Evolutionary conservation across 2,113 vertebrate species (phyloP), one percentile per base, ranked within the genome.

Genomic region (Onychostruthus taczanowskii): DNA sequence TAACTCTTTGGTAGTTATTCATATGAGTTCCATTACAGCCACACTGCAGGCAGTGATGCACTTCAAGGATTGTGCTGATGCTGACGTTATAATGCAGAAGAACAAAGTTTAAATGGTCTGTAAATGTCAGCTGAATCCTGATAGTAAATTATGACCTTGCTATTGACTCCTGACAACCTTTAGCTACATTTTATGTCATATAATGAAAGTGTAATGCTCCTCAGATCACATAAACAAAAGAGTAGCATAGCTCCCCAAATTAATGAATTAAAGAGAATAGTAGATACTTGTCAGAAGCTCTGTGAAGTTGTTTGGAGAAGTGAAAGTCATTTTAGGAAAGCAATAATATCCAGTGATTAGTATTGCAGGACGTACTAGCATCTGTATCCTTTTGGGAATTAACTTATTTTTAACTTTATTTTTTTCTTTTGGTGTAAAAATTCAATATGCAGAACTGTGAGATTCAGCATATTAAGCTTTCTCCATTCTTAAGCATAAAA

Each of bases 61-160:
- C 85, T 95, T 94, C 81, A 93, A 95, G 89, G 94, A 95, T 95
- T 97, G 94, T 97, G 97, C 96, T 97, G 96, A 97, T 96, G 93
- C 88, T 95, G 90, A 92, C 4, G 84, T 96, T 96, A 90, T 90
- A 95, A 92, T 95, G 77, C 64, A 93, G 82, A 96, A 94, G 92
- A 97, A 95, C 94, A 96, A 97, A 95, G 93, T 96, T 96, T 94
- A 97, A 97, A 96, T 93, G 96, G 88, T 96, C 88, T 96, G 95
- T 95, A 97, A 97, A 97, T 97, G 96, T 97, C 97, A 97, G 95
- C 94, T 96, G 93, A 97, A 96, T 97, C 73, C 52, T 86, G 79
- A 82, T 84, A 92, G 81, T 96, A 96, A 97, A 96, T 97, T 93
- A 95, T 97, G 96, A 95, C 96, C 95, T 97, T 96, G 88, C 91